These are phyloP conservation scores for Thaleichthys pacificus DNA, from an alignment of 2,797 vertebrate species.

Conservation along the genomic window DNA sequence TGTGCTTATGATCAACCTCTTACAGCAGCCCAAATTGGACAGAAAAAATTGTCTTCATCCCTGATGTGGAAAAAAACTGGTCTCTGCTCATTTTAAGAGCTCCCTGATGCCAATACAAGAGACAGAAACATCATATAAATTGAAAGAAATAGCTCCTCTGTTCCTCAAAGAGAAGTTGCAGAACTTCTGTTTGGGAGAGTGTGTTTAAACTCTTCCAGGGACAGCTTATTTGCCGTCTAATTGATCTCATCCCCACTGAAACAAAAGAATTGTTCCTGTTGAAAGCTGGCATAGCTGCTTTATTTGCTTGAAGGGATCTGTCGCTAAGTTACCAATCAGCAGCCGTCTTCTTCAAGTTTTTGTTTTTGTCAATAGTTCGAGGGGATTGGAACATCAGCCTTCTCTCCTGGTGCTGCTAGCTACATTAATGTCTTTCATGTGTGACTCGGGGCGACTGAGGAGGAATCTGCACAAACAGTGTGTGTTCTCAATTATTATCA, in stretches of 20 bases:
- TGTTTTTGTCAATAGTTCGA: conserved; percentile 68
- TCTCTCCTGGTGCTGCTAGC: conserved; percentile 53
- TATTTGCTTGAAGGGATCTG: conserved; percentile 63
- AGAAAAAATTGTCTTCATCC: conserved; percentile 35
- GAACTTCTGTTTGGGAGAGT: conserved; percentile 22
- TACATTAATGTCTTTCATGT: conserved; percentile 70
- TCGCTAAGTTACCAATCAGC: conserved; percentile 62
- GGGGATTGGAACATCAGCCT: conserved; percentile 47
- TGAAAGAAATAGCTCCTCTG: conserved; percentile 55
- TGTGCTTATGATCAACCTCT: conserved; percentile 63
- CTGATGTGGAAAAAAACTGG: conserved; percentile 36
- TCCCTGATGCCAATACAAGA: conserved; percentile 39
- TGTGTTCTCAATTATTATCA: conserved; percentile 66
- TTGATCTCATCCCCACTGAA: conserved; percentile 57
- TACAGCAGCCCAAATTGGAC: conserved; percentile 60
- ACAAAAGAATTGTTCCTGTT: conserved; percentile 53
- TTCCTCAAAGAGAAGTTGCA: conserved; percentile 18
- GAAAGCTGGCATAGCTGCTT: conserved; percentile 44
- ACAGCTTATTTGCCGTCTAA: conserved; percentile 44
- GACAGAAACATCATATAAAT: conserved; percentile 57
- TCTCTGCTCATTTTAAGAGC: conserved; percentile 43
- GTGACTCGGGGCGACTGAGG: conserved; percentile 52
- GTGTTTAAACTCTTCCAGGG: conserved; percentile 36
- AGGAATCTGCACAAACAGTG: conserved; percentile 59
- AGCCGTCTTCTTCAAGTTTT: conserved; percentile 57